A percentile compares a stretch with the other conserved stretches of the same genome.
Evolutionary conservation across 2,888 invertebrate genomes (phyloP).

Genomic region (Ferrisia virgata): DNA sequence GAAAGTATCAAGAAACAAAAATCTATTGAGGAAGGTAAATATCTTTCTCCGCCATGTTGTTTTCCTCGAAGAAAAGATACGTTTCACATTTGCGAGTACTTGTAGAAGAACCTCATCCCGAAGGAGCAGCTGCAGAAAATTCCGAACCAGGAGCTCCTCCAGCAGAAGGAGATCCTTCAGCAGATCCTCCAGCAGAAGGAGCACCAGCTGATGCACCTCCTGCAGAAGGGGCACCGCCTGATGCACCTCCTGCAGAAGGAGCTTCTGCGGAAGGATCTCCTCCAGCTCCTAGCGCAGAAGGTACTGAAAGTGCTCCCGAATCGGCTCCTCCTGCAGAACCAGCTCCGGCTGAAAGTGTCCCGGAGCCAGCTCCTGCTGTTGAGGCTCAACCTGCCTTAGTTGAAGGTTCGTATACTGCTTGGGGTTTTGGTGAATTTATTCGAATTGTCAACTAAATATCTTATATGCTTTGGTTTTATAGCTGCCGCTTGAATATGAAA

Average conservation of each 20-base stretch:
- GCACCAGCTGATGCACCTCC: conserved; percentile 50
- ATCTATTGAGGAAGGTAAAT: conserved; percentile 48
- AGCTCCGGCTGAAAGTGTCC: conserved; percentile 52
- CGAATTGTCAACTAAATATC: too few species aligned
- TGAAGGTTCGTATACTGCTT: neutral
- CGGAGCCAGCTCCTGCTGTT: conserved; percentile 50
- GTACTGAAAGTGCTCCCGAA: conserved; percentile 51
- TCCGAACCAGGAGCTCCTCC: conserved; percentile 46
- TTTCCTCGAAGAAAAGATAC: too few species aligned
- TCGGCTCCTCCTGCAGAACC: conserved; percentile 49
- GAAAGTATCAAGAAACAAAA: conserved; percentile 50
- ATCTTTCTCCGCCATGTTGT: neutral
- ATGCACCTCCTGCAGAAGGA: conserved; percentile 53
- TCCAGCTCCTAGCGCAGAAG: conserved; percentile 48
- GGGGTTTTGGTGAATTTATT: neutral
- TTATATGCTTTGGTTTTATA: neutral
- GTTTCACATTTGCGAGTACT: neutral
- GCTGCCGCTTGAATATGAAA: conserved; percentile 1
- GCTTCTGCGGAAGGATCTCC: conserved; percentile 53
- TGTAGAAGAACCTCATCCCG: conserved; percentile 32
- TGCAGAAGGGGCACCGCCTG: conserved; percentile 51
- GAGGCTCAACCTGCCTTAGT: conserved; percentile 48
- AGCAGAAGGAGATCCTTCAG: conserved; percentile 43
- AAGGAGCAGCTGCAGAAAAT: conserved; percentile 43
- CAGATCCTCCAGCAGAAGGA: conserved; percentile 27